Conservation (phyloP, 2,113 vertebrate species). For the Scomber scombrus region DNA sequence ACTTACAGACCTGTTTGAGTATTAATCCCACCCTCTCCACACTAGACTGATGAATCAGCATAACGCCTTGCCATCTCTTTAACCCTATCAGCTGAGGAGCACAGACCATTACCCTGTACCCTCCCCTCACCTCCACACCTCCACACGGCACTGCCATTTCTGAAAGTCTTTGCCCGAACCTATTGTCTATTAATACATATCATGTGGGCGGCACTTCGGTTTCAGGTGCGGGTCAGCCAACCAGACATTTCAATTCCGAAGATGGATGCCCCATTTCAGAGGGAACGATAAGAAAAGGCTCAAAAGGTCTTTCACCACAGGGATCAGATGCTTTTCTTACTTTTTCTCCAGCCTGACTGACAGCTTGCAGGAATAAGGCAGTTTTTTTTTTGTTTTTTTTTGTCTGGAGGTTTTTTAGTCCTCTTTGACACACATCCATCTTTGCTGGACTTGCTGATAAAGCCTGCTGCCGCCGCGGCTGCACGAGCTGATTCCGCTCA, state of each 20-base stretch:
- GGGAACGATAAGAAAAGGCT: constrained; percentile 79
- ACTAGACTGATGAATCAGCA: background rate
- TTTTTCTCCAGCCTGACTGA: constrained; percentile 68
- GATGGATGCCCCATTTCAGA: constrained; percentile 84
- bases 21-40: constrained; percentile 4
- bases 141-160: constrained; percentile 1
- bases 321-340: constrained; percentile 78
- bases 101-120: constrained; percentile 34
- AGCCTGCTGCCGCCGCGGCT: background rate
- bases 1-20: constrained; percentile 1
- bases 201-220: constrained; percentile 69
- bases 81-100: constrained; percentile 16
- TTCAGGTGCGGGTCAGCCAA: constrained; percentile 83
- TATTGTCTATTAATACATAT: constrained; percentile 74
- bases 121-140: background rate
- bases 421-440: constrained; percentile 61
- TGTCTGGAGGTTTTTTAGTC: background rate
- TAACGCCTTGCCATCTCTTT: constrained; percentile 15
- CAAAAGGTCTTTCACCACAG: constrained; percentile 71
- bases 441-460: constrained; percentile 60
- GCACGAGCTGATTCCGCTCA: constrained; percentile 3
- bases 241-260: constrained; percentile 87
- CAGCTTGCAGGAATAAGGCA: constrained; percentile 63
- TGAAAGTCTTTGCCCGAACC: constrained; percentile 16
- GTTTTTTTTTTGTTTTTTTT: constrained; percentile 31